phyloP scores from a whole-genome alignment of 2,113 vertebrate genomes.

The Vombatus ursinus region DNA sequence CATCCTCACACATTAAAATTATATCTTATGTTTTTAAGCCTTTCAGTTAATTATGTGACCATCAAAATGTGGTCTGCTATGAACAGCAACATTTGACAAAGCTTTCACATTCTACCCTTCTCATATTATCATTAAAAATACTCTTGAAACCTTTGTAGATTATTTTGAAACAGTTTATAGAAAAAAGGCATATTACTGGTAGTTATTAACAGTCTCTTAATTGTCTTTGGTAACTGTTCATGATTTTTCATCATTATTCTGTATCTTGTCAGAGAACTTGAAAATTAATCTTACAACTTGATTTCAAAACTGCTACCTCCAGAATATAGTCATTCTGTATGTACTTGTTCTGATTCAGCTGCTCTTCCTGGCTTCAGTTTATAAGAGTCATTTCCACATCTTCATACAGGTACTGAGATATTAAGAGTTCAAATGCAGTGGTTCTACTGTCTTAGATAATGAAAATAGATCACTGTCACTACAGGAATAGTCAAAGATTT shows the following conservation, averaged over 20 bases:
- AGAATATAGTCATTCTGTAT: not conserved
- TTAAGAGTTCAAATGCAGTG: not conserved
- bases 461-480: not conserved
- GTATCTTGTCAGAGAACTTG: not conserved
- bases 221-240: not conserved
- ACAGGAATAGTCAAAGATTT: not conserved
- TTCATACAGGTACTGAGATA: not conserved
- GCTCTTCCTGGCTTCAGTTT: not conserved
- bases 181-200: not conserved
- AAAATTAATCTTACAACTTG: not conserved
- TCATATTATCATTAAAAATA: not conserved
- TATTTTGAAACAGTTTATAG: not conserved
- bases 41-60: not conserved
- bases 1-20: not conserved
- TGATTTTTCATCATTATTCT: not conserved
- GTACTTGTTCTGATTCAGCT: not conserved
- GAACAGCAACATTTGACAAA: not conserved
- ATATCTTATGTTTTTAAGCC: not conserved
- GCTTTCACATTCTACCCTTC: not conserved
- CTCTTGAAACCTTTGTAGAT: not conserved
- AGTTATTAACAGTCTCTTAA: not conserved
- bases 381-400: not conserved
- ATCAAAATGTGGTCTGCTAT: not conserved
- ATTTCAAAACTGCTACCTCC: not conserved
- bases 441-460: not conserved